Base-by-base conservation (phyloP, 1,140 invertebrate species). In the Aphelenchoides fujianensis region DNA sequence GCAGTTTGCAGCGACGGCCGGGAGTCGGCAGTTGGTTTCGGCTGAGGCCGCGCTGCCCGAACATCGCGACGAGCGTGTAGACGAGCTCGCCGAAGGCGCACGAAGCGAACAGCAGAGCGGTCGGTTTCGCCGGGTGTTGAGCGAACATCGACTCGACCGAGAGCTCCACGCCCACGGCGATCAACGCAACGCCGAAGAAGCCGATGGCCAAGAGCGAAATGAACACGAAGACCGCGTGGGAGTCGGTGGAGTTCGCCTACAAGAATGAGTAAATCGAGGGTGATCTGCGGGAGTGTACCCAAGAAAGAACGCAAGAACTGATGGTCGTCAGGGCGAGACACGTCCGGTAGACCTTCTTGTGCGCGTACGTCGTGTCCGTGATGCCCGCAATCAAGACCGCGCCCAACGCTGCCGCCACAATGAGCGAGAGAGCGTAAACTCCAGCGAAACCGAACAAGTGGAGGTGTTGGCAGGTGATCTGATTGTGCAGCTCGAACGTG, bases 301-400 rank as follows among this genome's bases (percentile, higher is more conserved):
- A 59, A 5, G 63, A 66, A 12, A 66, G 36, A 1, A 35, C 31
- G 53, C 63, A n/a, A 1, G 63, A 34, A 1, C 36, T 16, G n/a
- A 66, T n/a, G n/a, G 63, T 66, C 16, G 32, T 12, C 53, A 35
- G n/a, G 2, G 63, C 16, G 31, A 34, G 32, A 35, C 63, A 66
- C 12, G 7, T 37, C 1, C 32, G 16, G 32, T 36, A 66, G n/a
- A 66, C 12, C 1, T 34, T 66, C 7, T 66, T 66, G 34, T 66
- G 63, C 28, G 63, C 63, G 31, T 66, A 66, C 53, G 32, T 19
- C 9, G 34, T n/a, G 34, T 66, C 63, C 37, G 36, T 37, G 31
- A 66, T 34, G n/a, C 28, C 32, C 16, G 32, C 12, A 1, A 66
- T 19, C n/a, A 37, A 34, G 30, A 66, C 16, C 12, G 28, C 12